Evolutionary conservation across 2,888 invertebrate genomes (phyloP), one percentile per base, ranked within the genome.

Genomic region (Drosophila lacicola): DNA sequence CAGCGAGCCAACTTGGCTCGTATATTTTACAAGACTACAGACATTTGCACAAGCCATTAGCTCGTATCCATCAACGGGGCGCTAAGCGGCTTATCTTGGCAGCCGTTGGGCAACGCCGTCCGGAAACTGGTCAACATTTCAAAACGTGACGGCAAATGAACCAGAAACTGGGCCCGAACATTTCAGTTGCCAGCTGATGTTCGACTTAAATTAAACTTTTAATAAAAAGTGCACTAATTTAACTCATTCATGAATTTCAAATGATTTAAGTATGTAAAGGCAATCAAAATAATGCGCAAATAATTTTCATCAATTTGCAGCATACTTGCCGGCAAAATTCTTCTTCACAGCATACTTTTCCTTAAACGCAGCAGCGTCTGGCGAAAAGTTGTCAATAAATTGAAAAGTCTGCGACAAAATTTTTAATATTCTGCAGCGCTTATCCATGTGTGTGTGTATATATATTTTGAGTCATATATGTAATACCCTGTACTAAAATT

Each of bases 41-140:
- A 68, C 79, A 81, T 85, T 83, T 81, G 75, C 67, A 81, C 81
- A 80, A 78, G 70, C 83, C 83, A 84, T 84, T 84, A 81, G 75
- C 80, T 70, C 55, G 80, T 64, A 74, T 75, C 79, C 79, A 85
- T 84, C 83, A 83, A 69, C 70, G 44, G 14, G 58, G 61, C 29
- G 29, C 67, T 80, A 81, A 84, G 85, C 83, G 71, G 81, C 72
- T 85, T 85, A 85, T 75, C 81, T 71, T 41, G 53, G n/a, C 70
- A 53, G 50, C 55, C 80, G 65, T 41, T 53, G 55, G 71, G 65
- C 29, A 42, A 44, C 21, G 42, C 11, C 10, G 19, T 17, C 42
- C 58, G 56, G 58, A 72, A 72, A 33, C 46, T 37, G 73, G 69
- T 11, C 58, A 72, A 53, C 55, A 61, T 44, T 58, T 49, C 6